A percentile compares a stretch with the other conserved stretches of the same genome.
Evolutionary conservation across 1,140 invertebrate species (phyloP).

Genomic region (Drosophila nigrodunni): DNA sequence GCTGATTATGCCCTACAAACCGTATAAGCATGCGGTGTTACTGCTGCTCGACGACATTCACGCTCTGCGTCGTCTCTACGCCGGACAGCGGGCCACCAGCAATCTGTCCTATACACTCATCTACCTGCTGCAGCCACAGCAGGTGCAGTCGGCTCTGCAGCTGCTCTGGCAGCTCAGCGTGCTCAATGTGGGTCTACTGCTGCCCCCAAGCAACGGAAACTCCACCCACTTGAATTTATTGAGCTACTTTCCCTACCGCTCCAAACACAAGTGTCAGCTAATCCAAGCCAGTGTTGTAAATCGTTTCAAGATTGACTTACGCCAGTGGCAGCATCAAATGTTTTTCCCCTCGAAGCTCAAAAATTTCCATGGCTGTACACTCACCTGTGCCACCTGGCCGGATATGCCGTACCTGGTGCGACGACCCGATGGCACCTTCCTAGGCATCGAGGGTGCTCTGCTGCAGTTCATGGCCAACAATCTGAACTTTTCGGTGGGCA

Average conservation of each 20-base stretch:
- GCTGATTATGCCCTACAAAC: constrained; percentile 46
- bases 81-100: constrained; percentile 45
- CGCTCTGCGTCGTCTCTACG: constrained; percentile 41
- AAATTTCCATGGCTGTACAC: constrained; percentile 66
- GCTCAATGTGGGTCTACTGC: constrained; percentile 52
- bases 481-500: constrained; percentile 65
- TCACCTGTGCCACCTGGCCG: constrained; percentile 78
- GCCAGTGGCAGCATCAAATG: constrained; percentile 11
- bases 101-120: constrained; percentile 64
- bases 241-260: constrained; percentile 62
- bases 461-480: constrained; percentile 69
- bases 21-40: constrained; percentile 57
- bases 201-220: not conserved
- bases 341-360: constrained; percentile 63
- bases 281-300: constrained; percentile 56
- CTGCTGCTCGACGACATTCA: constrained; percentile 54
- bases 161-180: constrained; percentile 64
- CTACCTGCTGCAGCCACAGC: constrained; percentile 50
- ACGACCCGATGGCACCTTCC: constrained; percentile 37
- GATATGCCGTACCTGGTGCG: constrained; percentile 74
- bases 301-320: constrained; percentile 9
- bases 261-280: constrained; percentile 35
- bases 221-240: constrained; percentile 12
- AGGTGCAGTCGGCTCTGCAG: constrained; percentile 30
- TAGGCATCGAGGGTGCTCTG: constrained; percentile 70